Evolutionary conservation across 1,140 invertebrate genomes (phyloP), one percentile per base, ranked within the genome.

Genomic region (Galleria mellonella): DNA sequence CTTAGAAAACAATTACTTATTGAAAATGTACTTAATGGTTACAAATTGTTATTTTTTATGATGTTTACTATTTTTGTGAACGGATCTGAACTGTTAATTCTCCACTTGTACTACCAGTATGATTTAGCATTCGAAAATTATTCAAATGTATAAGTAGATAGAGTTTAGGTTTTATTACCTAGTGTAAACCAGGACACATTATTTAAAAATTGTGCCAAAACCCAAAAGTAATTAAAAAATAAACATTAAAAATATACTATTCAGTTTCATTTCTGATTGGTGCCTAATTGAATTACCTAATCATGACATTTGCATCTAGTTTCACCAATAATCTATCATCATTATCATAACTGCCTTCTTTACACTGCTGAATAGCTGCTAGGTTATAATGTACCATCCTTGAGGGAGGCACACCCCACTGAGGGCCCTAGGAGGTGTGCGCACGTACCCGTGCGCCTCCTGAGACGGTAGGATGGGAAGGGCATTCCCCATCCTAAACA

Each of bases 181-280:
- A 78, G 66, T 73, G 63, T 83, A 73, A 76, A 82, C 66, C 72
- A 68, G 74, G 81, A 66, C 78, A 84, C 81, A 84, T 81, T 76
- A 75, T 75, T 82, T 71, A 79, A 68, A 77, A 79, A 78, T 83
- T 83, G 76, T 84, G 81, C 81, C 81, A 84, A 84, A 84, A 83
- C 81, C 70, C 76, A 74, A 77, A 82, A 84, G 79, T 83, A 79
- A 84, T 77, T 81, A 82, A 81, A 83, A 83, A 74, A 67, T 75
- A 79, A 77, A 72, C 60, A 64, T 71, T 60, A 69, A 78, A 78
- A 78, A 72, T 58, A 51, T 32, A 57, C 49, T 29, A 10, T 12
- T 54, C 70, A 55, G 63, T 75, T 76, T 76, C 39, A 69, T 72
- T 78, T 62, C 43, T 27, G 8, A n/a, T 31, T 31, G 2, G 10